Percentiles rank a stretch among this genome's conserved stretches.
Conservation (phyloP, 1,140 invertebrate species). For the Gonatopus flavifemur region DNA sequence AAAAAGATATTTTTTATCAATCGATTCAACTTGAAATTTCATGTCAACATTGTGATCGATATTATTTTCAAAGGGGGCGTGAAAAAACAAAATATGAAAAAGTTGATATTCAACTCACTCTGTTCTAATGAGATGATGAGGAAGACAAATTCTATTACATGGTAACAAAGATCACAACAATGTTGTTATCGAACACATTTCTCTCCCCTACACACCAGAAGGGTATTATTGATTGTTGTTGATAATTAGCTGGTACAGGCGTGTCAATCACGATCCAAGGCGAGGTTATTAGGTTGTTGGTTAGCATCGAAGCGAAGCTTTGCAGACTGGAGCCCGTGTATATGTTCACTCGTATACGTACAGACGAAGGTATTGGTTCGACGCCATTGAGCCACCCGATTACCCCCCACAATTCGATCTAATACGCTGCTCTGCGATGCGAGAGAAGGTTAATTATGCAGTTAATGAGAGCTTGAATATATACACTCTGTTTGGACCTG, state of each 20-base stretch:
- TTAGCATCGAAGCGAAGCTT: slow-evolving; percentile 35
- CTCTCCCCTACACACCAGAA: slow-evolving; percentile 24
- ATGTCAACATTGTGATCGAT: too few relatives aligned
- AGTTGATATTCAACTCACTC: too few relatives aligned
- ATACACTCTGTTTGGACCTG: too few relatives aligned
- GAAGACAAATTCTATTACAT: too few relatives aligned
- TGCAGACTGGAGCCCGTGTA: slow-evolving; percentile 1
- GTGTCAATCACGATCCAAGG: slow-evolving; percentile 53
- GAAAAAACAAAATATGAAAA: too few relatives aligned
- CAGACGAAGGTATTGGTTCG: neutral
- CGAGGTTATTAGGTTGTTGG: slow-evolving; percentile 55
- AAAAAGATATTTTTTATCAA: too few relatives aligned
- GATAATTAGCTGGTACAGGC: slow-evolving; percentile 55
- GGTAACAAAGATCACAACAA: too few relatives aligned
- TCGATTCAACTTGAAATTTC: too few relatives aligned
- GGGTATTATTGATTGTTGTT: slow-evolving; percentile 56
- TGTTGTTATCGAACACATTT: too few relatives aligned
- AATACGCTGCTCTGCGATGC: slow-evolving; percentile 47
- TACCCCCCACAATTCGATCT: slow-evolving; percentile 55
- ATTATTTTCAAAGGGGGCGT: too few relatives aligned
- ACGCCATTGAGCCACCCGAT: slow-evolving; percentile 49
- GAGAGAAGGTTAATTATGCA: slow-evolving; percentile 54
- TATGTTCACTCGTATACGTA: neutral
- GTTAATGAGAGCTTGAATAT: slow-evolving; percentile 52
- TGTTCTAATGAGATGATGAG: too few relatives aligned